Base-by-base conservation (phyloP, 2,797 vertebrate genomes). In the Pithecia hirsuta region DNA sequence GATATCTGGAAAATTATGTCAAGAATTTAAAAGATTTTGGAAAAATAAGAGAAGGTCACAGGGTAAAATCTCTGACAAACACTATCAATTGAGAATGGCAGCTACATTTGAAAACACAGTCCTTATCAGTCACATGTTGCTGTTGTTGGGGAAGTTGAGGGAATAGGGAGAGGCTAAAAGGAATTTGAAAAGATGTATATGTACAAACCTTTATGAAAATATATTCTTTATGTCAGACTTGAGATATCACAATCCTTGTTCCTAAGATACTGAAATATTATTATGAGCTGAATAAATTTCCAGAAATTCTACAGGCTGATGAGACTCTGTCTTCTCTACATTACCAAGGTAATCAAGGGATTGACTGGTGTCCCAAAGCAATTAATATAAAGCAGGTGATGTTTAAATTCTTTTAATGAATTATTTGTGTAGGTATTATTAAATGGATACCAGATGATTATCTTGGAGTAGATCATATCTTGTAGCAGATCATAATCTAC, bases 41-140 rank as follows among this genome's bases (percentile, higher is more conserved):
- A 59, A 86, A 39, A 89, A 64, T 28, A 93, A 87, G 79, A 39
- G 72, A 86, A 82, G 9, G 82, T 82, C 85, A 86, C n/a, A 95
- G 50, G 33, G 82, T 44, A 86, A 74, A 90, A n/a, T 41, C 50
- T 44, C 30, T 50, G 41, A 85, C 57, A 89, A 89, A 85, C 57
- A 74, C 0, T 46, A 17, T 57, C 55, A 92, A 94, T 67, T 57
- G 22, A 59, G 24, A 89, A 94, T 76, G 75, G 85, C 41, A 76
- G 36, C 7, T 22, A 36, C 55, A 57, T 89, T 59, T 70, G 15
- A 89, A 96, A 86, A 85, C n/a, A 39, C 1, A 59, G n/a, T 75
- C 41, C 44, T 52, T 76, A 80, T 75, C 41, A 14, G 24, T 80
- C 91, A 74, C 41, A 39, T 28, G 36, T 36, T 92, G 75, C 36